A percentile compares a stretch with the other conserved stretches of the same genome.
These are phyloP conservation scores for Chaetorhynchus papuensis DNA, from an alignment of 2,113 vertebrate species.

Conservation along the genomic window DNA sequence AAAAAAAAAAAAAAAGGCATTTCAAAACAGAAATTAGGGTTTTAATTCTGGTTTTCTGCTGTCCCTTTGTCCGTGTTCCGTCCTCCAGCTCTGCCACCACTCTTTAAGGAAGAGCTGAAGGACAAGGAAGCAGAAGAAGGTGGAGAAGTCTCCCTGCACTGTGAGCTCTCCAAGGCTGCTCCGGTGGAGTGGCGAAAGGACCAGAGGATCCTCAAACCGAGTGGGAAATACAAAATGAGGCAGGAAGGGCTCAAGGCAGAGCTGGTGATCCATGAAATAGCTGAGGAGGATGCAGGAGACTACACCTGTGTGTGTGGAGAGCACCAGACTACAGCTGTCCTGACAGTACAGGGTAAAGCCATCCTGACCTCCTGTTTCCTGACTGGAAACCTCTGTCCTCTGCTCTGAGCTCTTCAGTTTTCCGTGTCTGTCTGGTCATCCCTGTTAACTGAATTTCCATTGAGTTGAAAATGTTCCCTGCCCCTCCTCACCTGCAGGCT, in stretches of 20 bases:
- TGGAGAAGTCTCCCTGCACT: constrained; percentile 7
- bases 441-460: neutral
- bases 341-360: constrained; percentile 78
- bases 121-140: constrained; percentile 66
- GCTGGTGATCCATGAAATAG: constrained; percentile 69
- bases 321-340: constrained; percentile 71
- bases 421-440: neutral
- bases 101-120: constrained; percentile 71
- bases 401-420: rapidly evolving
- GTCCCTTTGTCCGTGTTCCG: constrained; percentile 10
- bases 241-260: constrained; percentile 69
- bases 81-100: constrained; percentile 75
- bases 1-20: neutral
- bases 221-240: constrained; percentile 72
- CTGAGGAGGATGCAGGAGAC: constrained; percentile 71
- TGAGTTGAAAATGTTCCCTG: neutral
- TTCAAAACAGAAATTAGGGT: neutral
- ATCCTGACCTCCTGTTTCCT: neutral
- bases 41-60: neutral
- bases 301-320: constrained; percentile 75
- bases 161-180: constrained; percentile 62
- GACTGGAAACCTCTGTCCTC: neutral
- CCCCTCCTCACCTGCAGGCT: neutral
- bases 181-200: constrained; percentile 63
- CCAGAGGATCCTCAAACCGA: neutral